A percentile compares a stretch with the other conserved stretches of the same genome.
phyloP scores from a whole-genome alignment of 1,140 invertebrate genomes.

The Heterodera carotae region DNA sequence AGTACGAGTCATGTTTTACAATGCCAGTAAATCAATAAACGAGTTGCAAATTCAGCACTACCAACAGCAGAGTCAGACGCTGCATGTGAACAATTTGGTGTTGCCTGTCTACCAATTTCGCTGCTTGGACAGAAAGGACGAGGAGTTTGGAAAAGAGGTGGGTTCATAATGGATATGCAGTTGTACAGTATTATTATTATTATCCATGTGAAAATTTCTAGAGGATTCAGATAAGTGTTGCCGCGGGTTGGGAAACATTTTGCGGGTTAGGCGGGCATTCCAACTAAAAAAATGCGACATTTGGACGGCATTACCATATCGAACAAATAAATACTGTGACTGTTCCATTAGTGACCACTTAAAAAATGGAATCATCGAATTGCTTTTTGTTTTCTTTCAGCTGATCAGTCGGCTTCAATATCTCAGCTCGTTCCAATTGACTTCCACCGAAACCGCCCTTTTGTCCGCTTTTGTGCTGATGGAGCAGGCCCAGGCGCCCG shows the following conservation, averaged over 20 bases:
- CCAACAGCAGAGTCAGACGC: conserved; percentile 25
- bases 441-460: conserved; percentile 39
- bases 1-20: no score
- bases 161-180: neutral
- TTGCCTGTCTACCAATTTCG: conserved; percentile 36
- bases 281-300: no score
- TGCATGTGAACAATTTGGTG: conserved; percentile 32
- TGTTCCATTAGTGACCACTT: no score
- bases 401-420: conserved; percentile 33
- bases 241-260: no score
- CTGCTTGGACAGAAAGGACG: conserved; percentile 37
- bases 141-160: conserved; percentile 37
- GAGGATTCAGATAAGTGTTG: no score
- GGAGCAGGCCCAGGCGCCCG: conserved; percentile 20
- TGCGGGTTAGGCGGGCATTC: no score
- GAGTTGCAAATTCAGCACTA: conserved; percentile 20
- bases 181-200: no score
- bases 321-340: no score
- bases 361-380: no score
- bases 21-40: no score
- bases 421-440: conserved; percentile 44
- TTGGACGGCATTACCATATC: no score
- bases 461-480: conserved; percentile 44
- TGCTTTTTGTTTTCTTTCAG: neutral
- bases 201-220: no score